Evolutionary conservation across 2,888 invertebrate genomes (phyloP), one percentile per base, ranked within the genome.

Genomic region (Leptura quadrifasciata): DNA sequence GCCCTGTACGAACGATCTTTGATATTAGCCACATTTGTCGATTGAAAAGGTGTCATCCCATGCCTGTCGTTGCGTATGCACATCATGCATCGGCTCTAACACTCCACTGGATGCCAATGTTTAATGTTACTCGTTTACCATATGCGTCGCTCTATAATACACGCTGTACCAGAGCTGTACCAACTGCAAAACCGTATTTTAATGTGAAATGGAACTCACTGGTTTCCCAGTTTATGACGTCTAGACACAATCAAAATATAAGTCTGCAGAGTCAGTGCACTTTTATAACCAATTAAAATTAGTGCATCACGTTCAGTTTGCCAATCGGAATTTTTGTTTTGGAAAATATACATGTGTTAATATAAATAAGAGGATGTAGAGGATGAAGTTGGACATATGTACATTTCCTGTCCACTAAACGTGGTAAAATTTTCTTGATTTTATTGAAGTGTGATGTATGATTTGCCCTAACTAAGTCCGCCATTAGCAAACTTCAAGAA

Each of bases 221-320:
- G 55, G 3, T 31, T 68, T 57, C 20, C 68, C 68, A 55, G 55
- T 76, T 74, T 74, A 76, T 72, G 67, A 60, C 55, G 76, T 76
- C 76, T 76, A 76, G 76, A 76, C 76, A 52, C 71, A 72, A 76
- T 74, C 71, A 72, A 76, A 69, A 74, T 71, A 61, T 18, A 65
- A 54, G 54, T 65, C 72, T 63, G 73, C 69, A 21, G 17, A 57
- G 63, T 73, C 52, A 47, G 24, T 39, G 58, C 24, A 57, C 60
- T 73, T 76, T 76, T 76, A 73, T 47, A 60, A 57, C 64, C 52
- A 21, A 61, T 68, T 72, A 54, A 57, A 76, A 63, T 39, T 35
- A 55, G 55, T 55, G n/a, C 20, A 18, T 68, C 17, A 52, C 65
- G 24, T 24, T 15, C 12, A 18, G n/a, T 17, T 65, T 63, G 39